Conservation (phyloP, 2,113 vertebrate species). For the Vidua macroura region DNA sequence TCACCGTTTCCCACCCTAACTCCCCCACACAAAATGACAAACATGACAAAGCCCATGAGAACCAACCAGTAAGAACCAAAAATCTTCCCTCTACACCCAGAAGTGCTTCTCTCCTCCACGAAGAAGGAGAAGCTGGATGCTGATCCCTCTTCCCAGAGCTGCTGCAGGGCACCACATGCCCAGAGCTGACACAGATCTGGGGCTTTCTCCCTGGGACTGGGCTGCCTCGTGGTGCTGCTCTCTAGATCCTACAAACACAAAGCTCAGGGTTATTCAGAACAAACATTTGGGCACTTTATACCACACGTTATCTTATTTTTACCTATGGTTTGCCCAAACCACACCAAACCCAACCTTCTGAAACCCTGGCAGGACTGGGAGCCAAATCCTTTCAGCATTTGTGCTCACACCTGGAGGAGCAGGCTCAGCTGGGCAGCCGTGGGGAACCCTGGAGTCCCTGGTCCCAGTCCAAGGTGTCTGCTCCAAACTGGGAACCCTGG, state of each 20-base stretch:
- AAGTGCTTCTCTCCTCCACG: neutral
- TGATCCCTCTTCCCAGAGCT: accelerated
- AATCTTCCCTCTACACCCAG: neutral
- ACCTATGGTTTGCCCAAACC: accelerated
- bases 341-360: neutral
- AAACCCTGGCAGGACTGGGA: neutral
- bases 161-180: accelerated
- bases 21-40: neutral
- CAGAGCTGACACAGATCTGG: accelerated
- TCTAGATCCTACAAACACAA: neutral
- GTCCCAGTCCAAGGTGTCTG: too few species aligned
- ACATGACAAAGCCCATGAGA: neutral
- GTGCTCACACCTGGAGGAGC: neutral
- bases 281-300: neutral
- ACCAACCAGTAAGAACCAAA: neutral
- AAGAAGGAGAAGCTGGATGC: neutral
- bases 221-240: accelerated
- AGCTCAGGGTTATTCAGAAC: neutral
- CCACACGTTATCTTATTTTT: neutral
- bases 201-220: accelerated
- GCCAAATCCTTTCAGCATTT: neutral
- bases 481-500: neutral
- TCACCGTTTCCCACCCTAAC: neutral
- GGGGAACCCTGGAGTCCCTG: neutral
- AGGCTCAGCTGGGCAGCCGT: neutral